Evolutionary conservation across 1,140 invertebrate genomes (phyloP).

Genomic region (Drosophila tsacasi): DNA sequence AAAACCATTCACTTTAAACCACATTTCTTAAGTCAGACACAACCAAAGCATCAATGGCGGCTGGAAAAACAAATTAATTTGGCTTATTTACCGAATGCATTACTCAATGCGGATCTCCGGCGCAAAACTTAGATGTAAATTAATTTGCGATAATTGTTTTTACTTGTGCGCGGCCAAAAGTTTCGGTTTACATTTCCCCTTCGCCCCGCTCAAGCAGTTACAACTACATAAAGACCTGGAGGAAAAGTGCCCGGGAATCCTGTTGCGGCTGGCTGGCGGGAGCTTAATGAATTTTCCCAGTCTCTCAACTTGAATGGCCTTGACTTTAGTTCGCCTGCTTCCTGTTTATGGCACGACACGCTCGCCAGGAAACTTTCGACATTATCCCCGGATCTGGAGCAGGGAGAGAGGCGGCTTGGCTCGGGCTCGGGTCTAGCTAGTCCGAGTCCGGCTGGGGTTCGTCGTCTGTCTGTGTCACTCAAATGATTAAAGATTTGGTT

Average conservation of each 20-base stretch:
- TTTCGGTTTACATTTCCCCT: constrained; percentile 59
- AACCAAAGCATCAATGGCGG: background rate
- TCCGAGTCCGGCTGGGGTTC: constrained; percentile 28
- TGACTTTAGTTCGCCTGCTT: constrained; percentile 40
- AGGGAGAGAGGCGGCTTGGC: background rate
- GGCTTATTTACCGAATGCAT: constrained; percentile 53
- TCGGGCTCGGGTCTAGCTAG: background rate
- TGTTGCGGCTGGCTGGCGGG: constrained; percentile 47
- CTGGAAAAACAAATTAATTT: constrained; percentile 34
- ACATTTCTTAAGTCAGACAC: background rate
- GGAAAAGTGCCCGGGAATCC: background rate
- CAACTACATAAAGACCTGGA: constrained; percentile 11
- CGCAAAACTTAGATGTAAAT: constrained; percentile 71
- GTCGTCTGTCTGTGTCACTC: constrained; percentile 70
- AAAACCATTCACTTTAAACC: constrained; percentile 5
- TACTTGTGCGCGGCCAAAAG: constrained; percentile 51
- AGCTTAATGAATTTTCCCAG: constrained; percentile 68
- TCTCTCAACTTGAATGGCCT: constrained; percentile 4
- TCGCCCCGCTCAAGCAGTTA: background rate
- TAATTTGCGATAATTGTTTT: constrained; percentile 80
- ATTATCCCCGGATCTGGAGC: constrained; percentile 36
- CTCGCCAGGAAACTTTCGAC: constrained; percentile 53
- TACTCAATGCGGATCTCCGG: constrained; percentile 30
- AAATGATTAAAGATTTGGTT: constrained; percentile 81
- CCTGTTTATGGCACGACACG: constrained; percentile 68